Evolutionary conservation across 2,888 invertebrate species (phyloP).

Genomic region (Anagyrus pseudococci): DNA sequence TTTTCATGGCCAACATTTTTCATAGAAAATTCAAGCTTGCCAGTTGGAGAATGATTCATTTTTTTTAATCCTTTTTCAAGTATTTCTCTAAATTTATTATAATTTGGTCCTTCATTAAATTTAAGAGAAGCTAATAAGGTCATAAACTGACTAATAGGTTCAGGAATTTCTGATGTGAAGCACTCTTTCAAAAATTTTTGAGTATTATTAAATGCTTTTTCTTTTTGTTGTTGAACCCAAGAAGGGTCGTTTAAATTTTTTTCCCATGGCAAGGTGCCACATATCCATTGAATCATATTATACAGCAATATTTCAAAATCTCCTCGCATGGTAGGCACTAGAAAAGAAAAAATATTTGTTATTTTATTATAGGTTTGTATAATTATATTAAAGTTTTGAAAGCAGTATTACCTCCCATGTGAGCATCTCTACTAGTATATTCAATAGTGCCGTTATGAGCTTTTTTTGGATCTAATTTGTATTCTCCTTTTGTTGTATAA

Average conservation of each 20-base stretch:
- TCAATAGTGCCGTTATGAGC: conserved; percentile 98
- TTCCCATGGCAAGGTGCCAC: conserved; percentile 86
- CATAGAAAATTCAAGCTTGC: conserved; percentile 67
- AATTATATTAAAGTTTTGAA: background rate
- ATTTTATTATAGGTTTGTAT: conserved; percentile 1
- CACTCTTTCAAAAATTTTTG: conserved; percentile 60
- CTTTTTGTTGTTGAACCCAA: conserved; percentile 74
- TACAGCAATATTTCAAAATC: conserved; percentile 95
- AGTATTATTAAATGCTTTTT: conserved; percentile 70
- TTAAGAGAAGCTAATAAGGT: conserved; percentile 72
- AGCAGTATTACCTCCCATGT: conserved; percentile 76
- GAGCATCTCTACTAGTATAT: conserved; percentile 95
- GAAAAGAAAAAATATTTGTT: conserved; percentile 18
- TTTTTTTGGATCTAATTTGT: conserved; percentile 86
- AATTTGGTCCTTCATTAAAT: conserved; percentile 77
- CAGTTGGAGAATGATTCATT: conserved; percentile 66
- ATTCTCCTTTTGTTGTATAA: conserved; percentile 75
- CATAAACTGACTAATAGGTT: conserved; percentile 64
- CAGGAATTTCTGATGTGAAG: conserved; percentile 60
- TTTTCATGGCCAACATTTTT: conserved; percentile 4
- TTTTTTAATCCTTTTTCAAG: conserved; percentile 72
- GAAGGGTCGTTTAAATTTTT: conserved; percentile 68
- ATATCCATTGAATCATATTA: conserved; percentile 92
- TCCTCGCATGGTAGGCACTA: conserved; percentile 82
- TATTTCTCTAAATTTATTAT: conserved; percentile 72